Percentiles rank a stretch among this genome's conserved stretches.
These are phyloP conservation scores for Amphipyra berbera DNA, from an alignment of 2,888 invertebrate species.

Conservation along the genomic window DNA sequence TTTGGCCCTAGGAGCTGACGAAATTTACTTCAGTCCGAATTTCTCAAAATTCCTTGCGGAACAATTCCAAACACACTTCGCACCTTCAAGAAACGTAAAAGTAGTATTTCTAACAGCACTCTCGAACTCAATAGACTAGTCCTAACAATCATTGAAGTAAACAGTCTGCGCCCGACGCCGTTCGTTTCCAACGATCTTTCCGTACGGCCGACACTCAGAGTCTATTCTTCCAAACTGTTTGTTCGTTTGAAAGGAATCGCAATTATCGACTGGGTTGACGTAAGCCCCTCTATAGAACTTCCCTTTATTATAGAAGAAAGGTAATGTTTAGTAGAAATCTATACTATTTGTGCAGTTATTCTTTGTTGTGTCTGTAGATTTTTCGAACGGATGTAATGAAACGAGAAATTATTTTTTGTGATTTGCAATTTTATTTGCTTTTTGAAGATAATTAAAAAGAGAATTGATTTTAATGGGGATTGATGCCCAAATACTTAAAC, in stretches of 20 bases:
- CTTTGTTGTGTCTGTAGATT: background rate
- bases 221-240: slow-evolving; percentile 58
- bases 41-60: no score
- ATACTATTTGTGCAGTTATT: slow-evolving; percentile 25
- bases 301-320: slow-evolving; percentile 34
- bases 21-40: no score
- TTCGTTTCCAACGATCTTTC: slow-evolving; percentile 39
- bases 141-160: slow-evolving; percentile 65
- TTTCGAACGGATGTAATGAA: slow-evolving; percentile 10
- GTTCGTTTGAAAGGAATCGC: slow-evolving; percentile 62
- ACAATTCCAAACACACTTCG: background rate
- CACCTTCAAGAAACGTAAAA: slow-evolving; percentile 14
- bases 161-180: slow-evolving; percentile 66
- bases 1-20: no score
- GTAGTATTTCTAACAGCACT: slow-evolving; percentile 40
- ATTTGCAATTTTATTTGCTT: background rate
- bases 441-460: background rate
- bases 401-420: slow-evolving; percentile 4
- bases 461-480: slow-evolving; percentile 8
- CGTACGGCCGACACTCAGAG: slow-evolving; percentile 42
- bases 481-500: no score
- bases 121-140: slow-evolving; percentile 41
- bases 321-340: slow-evolving; percentile 33
- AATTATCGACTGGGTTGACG: slow-evolving; percentile 58
- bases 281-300: slow-evolving; percentile 41